phyloP scores from a whole-genome alignment of 2,888 invertebrate genomes.

The Leuctra nigra region DNA sequence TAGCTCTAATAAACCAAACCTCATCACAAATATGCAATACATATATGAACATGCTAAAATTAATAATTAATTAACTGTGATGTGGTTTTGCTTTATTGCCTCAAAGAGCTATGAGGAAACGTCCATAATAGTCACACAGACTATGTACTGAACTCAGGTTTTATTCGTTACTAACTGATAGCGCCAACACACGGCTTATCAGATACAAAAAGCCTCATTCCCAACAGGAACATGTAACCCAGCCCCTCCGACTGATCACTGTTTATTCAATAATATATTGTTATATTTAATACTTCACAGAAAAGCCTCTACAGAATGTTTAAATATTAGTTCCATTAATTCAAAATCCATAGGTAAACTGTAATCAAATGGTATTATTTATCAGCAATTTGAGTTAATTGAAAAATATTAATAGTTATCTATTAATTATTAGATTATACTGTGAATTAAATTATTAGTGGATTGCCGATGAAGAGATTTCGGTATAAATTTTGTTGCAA shows the following conservation, averaged over 20 bases:
- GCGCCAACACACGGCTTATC: background rate
- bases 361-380: background rate
- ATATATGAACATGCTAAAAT: no score
- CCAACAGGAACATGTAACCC: background rate
- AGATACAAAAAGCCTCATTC: background rate
- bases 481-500: no score
- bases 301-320: background rate
- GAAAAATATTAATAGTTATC: no score
- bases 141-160: constrained; percentile 12
- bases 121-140: constrained; percentile 15
- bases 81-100: background rate
- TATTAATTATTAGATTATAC: no score
- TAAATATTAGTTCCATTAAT: background rate
- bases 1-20: no score
- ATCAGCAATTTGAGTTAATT: no score
- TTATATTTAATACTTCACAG: background rate
- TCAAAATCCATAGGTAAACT: background rate
- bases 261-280: background rate
- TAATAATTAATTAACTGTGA: no score
- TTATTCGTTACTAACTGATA: constrained; percentile 10
- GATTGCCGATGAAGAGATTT: no score
- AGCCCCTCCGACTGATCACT: background rate
- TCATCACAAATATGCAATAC: no score
- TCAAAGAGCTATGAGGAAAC: background rate
- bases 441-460: no score